Percentiles rank a stretch among this genome's conserved stretches.
Evolutionary conservation across 2,797 vertebrate species (phyloP).

Genomic region (Cuculus canorus): DNA sequence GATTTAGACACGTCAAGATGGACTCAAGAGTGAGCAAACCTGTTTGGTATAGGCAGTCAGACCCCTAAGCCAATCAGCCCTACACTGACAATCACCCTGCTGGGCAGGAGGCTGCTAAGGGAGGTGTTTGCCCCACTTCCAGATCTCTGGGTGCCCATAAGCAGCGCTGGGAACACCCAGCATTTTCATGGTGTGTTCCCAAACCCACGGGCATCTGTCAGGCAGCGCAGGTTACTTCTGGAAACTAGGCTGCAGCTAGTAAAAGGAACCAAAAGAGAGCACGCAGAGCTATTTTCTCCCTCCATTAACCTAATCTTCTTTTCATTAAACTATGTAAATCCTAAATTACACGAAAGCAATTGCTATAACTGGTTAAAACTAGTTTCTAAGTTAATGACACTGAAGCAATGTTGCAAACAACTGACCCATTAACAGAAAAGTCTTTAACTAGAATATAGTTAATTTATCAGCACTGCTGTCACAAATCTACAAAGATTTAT

Average conservation of each 20-base stretch:
- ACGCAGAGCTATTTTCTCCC: not conserved
- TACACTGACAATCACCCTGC: not conserved
- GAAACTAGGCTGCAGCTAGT: conserved; percentile 14
- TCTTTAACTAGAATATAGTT: conserved; percentile 25
- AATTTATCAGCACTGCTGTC: conserved; percentile 8
- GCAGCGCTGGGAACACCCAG: not conserved
- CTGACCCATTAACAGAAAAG: conserved; percentile 30
- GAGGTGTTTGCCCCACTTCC: not conserved
- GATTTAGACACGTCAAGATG: not conserved
- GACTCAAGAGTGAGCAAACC: conserved; percentile 6
- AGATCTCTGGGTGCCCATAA: not conserved
- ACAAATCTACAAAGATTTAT: not conserved
- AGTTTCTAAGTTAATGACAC: conserved; percentile 38
- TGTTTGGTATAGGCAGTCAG: not conserved
- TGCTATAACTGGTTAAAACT: conserved; percentile 31
- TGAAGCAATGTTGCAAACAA: conserved; percentile 44
- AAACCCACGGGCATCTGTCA: not conserved
- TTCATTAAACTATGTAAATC: conserved; percentile 62
- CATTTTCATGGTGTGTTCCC: not conserved
- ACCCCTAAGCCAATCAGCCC: not conserved
- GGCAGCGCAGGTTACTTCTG: not conserved
- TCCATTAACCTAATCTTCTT: conserved; percentile 53
- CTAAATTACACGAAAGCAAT: conserved; percentile 24
- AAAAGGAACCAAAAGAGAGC: conserved; percentile 2
- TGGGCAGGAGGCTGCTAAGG: not conserved